Conservation (phyloP, 2,113 vertebrate genomes). For the Aspidoscelis tigris region DNA sequence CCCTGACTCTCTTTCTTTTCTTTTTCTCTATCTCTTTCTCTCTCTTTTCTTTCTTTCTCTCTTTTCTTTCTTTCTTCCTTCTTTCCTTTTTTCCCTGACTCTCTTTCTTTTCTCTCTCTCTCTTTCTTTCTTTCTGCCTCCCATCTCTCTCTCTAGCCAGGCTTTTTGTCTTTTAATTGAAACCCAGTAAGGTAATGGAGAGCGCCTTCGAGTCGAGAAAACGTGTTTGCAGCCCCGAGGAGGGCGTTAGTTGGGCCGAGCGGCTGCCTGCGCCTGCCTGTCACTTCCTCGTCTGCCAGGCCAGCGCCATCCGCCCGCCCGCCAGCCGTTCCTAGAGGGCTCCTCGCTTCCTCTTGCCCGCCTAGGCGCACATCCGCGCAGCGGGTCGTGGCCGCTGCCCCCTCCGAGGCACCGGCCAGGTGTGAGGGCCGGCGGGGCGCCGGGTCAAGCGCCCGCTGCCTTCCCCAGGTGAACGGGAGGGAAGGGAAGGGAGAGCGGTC, state of each 20-base stretch:
- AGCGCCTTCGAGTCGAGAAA: constrained; percentile 68
- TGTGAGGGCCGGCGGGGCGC: background rate
- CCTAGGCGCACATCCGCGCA: constrained; percentile 22
- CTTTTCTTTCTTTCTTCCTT: no score
- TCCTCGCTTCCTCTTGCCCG: constrained; percentile 59
- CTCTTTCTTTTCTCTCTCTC: no score
- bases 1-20: constrained; percentile 25
- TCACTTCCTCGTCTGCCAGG: constrained; percentile 52
- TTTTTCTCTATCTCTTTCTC: constrained; percentile 45
- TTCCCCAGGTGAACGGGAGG: background rate
- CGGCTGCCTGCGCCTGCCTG: constrained; percentile 72
- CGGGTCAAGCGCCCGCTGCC: constrained; percentile 10
- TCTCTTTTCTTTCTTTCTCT: no score
- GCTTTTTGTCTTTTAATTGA: constrained; percentile 66
- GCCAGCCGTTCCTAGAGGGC: constrained; percentile 61
- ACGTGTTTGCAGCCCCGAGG: constrained; percentile 72
- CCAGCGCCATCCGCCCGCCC: background rate
- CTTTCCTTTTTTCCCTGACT: no score
- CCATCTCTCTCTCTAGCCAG: constrained; percentile 33
- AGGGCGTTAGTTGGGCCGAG: constrained; percentile 81
- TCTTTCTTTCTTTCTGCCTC: constrained; percentile 16
- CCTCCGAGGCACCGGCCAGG: constrained; percentile 21
- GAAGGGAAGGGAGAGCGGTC: background rate
- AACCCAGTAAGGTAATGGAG: constrained; percentile 79
- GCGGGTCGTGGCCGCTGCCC: constrained; percentile 17